Evolutionary conservation across 2,113 vertebrate species (phyloP).

Genomic region (Ia io): DNA sequence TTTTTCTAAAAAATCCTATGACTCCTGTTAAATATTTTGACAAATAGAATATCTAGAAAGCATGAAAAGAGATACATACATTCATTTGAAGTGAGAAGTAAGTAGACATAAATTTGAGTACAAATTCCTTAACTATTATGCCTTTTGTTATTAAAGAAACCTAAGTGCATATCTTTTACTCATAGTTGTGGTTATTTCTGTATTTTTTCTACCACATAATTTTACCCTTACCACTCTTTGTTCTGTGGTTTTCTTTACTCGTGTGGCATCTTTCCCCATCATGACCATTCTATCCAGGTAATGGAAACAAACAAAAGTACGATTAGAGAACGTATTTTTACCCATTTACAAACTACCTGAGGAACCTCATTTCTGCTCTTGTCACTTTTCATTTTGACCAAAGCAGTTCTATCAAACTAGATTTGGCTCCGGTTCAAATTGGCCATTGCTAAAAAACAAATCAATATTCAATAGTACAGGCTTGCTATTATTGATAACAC

Average conservation of each 20-base stretch:
- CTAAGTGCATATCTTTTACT: not conserved
- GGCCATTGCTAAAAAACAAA: not conserved
- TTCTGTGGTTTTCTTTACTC: not conserved
- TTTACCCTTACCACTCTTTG: not conserved
- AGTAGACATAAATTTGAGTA: not conserved
- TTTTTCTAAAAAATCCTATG: not conserved
- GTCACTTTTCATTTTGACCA: not conserved
- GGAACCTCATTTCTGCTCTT: not conserved
- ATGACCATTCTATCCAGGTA: not conserved
- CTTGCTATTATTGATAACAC: not conserved
- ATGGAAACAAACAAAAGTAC: not conserved
- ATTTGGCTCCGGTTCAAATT: not conserved
- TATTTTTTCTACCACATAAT: not conserved
- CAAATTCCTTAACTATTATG: not conserved
- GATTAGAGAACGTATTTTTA: not conserved
- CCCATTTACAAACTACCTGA: not conserved
- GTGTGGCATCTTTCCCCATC: not conserved
- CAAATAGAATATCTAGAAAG: not conserved
- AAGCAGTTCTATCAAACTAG: not conserved
- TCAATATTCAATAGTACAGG: not conserved
- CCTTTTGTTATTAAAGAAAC: not conserved
- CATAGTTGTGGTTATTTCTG: not conserved
- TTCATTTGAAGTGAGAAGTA: not conserved
- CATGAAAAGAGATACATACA: not conserved
- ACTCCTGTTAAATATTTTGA: not conserved